Evolutionary conservation across 2,888 invertebrate species (phyloP), one percentile per base, ranked within the genome.

Genomic region (Stratiomys singularior): DNA sequence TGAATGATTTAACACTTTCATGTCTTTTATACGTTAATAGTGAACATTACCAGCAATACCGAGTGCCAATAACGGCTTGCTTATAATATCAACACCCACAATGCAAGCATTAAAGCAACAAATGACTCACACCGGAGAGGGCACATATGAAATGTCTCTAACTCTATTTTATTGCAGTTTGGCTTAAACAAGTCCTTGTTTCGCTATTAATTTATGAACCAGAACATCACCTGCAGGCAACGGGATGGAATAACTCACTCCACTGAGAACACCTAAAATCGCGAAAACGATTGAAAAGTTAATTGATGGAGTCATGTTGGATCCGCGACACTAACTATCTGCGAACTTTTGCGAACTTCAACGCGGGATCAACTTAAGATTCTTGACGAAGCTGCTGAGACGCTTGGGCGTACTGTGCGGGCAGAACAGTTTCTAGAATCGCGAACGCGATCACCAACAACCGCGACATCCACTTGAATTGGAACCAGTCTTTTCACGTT

Each of bases 401-500:
- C 21, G 66, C 28, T n/a, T 18, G 15, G 18, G 37, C 37, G n/a
- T 3, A 66, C 37, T 28, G 28, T 63, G 63, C 52, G 66, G 28
- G n/a, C 23, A 66, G 66, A 66, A 66, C 66, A 37, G 21, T 44
- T 27, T 37, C 9, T 1, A 66, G 66, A 66, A 66, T 66, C 66
- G 37, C 66, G 66, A 66, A 1, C 66, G 66, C 30, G 66, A 37
- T 66, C 27, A 37, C 37, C 30, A 66, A 18, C 30, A 66, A 27
- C 63, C 66, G 37, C 37, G 37, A 18, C 37, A 27, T 37, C 30
- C 9, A 52, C 52, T 52, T 52, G 52, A 52, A 52, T 18, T 28
- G 63, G 28, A 63, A 63, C 63, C 37, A 66, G 71, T 72, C 71
- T 28, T 52, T 44, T 56, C 71, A 28, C 71, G 56, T 52, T 18